Evolutionary conservation across 2,113 vertebrate genomes (phyloP).

Genomic region (Phrynosoma platyrhinos): DNA sequence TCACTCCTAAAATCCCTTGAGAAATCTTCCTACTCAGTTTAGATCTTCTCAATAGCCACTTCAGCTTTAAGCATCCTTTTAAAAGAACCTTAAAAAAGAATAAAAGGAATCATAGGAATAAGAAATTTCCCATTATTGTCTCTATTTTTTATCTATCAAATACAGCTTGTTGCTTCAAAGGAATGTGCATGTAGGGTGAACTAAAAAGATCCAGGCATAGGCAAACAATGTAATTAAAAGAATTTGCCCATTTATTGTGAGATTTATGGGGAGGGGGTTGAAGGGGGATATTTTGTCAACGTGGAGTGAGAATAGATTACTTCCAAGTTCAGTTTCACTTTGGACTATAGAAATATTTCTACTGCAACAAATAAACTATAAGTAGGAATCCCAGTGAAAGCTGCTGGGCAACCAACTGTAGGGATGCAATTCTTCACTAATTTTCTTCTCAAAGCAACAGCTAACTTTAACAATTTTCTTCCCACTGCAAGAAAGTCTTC

Average conservation of each 20-base stretch:
- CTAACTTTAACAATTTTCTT: no score
- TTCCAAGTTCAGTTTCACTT: background rate
- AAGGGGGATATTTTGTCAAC: background rate
- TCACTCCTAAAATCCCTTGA: constrained; percentile 46
- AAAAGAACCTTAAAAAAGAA: constrained; percentile 43
- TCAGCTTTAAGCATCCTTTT: constrained; percentile 46
- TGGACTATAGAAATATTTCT: no score
- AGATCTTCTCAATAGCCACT: constrained; percentile 56
- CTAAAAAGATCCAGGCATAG: background rate
- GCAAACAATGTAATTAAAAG: background rate
- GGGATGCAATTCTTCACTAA: no score
- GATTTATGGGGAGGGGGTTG: no score
- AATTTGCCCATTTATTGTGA: background rate
- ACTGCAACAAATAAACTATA: no score
- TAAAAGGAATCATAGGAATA: constrained; percentile 52
- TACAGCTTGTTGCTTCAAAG: constrained; percentile 20
- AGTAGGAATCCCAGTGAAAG: no score
- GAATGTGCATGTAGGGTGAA: constrained; percentile 8
- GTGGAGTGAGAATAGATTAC: background rate
- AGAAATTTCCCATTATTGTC: constrained; percentile 35
- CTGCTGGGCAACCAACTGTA: no score
- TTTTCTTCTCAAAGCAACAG: no score
- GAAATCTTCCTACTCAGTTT: constrained; percentile 60
- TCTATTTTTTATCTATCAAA: constrained; percentile 48
- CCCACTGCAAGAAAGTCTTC: no score